Conservation (phyloP, 2,888 invertebrate genomes). For the Blera fallax region DNA sequence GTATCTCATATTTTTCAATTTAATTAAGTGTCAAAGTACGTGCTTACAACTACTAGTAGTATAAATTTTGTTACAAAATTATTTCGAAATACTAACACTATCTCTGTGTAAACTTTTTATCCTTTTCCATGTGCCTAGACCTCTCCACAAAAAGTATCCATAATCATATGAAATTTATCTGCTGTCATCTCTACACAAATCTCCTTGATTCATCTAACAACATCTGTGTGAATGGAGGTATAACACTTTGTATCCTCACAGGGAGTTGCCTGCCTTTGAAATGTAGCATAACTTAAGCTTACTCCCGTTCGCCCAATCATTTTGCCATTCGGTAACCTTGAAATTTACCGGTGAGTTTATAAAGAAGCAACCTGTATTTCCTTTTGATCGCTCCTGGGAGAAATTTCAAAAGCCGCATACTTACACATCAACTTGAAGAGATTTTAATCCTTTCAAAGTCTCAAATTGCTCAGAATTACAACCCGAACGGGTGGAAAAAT, state of each 20-base stretch:
- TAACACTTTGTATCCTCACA: not conserved
- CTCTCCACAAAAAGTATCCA: too few relatives aligned
- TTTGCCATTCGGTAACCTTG: not conserved
- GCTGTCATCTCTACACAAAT: constrained; percentile 39
- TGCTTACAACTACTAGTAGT: not conserved
- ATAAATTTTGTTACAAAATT: not conserved
- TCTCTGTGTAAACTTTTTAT: not conserved
- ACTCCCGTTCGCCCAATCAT: not conserved
- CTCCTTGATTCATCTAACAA: constrained; percentile 25
- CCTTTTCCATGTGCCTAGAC: not conserved
- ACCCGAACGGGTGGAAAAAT: constrained; percentile 7
- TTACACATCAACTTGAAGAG: constrained; percentile 9
- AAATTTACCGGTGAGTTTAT: constrained; percentile 7
- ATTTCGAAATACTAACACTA: not conserved
- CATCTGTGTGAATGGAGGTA: constrained; percentile 8
- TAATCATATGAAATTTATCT: not conserved
- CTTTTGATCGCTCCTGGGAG: constrained; percentile 10
- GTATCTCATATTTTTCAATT: not conserved
- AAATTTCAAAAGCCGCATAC: not conserved
- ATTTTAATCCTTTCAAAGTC: constrained; percentile 57
- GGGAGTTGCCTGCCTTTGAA: constrained; percentile 10
- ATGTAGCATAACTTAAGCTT: constrained; percentile 5
- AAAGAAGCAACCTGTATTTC: not conserved
- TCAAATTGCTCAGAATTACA: constrained; percentile 38
- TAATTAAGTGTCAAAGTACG: not conserved